A percentile compares a stretch with the other conserved stretches of the same genome.
phyloP scores from a whole-genome alignment of 2,113 vertebrate species.

The Sphyrna mokarran region DNA sequence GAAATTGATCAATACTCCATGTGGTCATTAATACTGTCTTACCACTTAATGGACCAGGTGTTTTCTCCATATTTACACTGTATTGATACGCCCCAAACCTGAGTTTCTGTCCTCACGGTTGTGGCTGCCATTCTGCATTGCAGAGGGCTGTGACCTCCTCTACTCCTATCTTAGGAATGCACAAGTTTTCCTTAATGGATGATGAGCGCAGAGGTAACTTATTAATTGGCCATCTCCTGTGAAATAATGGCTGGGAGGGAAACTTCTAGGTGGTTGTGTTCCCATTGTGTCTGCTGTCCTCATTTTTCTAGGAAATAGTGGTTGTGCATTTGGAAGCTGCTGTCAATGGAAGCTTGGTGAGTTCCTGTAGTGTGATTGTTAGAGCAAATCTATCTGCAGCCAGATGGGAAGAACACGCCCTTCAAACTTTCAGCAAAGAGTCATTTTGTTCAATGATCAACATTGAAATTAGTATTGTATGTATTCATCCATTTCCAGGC shows the following conservation, averaged over 20 bases:
- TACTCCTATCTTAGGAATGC: not conserved
- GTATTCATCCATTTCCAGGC: not conserved
- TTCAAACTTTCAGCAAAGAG: not conserved
- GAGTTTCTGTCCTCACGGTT: not conserved
- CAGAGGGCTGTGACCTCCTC: not conserved
- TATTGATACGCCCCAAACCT: not conserved
- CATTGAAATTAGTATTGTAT: not conserved
- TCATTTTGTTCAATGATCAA: not conserved
- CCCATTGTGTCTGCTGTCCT: too few species aligned
- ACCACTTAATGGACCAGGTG: not conserved
- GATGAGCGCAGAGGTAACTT: not conserved
- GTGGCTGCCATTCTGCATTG: not conserved
- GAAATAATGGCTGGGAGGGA: not conserved
- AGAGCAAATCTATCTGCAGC: not conserved
- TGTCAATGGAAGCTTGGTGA: too few species aligned
- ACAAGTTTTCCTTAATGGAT: not conserved
- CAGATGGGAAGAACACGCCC: not conserved
- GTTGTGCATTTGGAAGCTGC: too few species aligned
- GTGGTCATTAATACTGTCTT: not conserved
- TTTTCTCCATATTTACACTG: not conserved
- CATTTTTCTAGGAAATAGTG: too few species aligned
- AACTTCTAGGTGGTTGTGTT: too few species aligned
- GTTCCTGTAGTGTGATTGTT: too few species aligned
- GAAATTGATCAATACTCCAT: too few species aligned
- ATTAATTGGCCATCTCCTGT: not conserved